These are phyloP conservation scores for Nixonia krombeini DNA, from an alignment of 1,140 invertebrate species.

Conservation along the genomic window DNA sequence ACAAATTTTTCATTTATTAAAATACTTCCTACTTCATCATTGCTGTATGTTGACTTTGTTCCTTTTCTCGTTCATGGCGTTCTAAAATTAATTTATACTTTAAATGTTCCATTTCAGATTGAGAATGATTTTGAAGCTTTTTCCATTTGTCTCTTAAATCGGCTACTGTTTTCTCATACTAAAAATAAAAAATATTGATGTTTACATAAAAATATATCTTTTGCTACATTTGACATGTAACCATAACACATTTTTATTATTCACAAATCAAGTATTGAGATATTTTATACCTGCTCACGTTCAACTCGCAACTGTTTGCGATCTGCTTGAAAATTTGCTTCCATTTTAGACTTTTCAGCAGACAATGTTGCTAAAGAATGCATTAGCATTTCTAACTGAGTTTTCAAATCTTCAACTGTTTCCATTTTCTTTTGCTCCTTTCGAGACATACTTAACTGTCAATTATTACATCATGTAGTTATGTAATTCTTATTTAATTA, in stretches of 20 bases:
- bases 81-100: conserved; percentile 82
- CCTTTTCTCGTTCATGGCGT: conserved; percentile 83
- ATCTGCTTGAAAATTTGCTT: conserved; percentile 85
- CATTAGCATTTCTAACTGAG: conserved; percentile 78
- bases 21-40: conserved; percentile 72
- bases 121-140: conserved; percentile 72
- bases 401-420: conserved; percentile 68
- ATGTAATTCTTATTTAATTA: conserved; percentile 1
- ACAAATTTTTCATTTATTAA: neutral
- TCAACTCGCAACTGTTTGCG: conserved; percentile 81
- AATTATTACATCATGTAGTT: neutral
- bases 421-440: conserved; percentile 53
- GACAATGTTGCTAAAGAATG: conserved; percentile 84
- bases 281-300: conserved; percentile 71
- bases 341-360: conserved; percentile 86
- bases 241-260: too few species aligned
- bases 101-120: conserved; percentile 77
- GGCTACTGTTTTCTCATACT: conserved; percentile 78
- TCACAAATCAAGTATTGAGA: too few species aligned
- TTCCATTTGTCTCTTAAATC: conserved; percentile 76
- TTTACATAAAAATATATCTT: too few species aligned
- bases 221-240: too few species aligned
- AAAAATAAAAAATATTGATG: conserved; percentile 58
- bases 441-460: conserved; percentile 8
- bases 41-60: conserved; percentile 81